Evolutionary conservation across 2,797 vertebrate genomes (phyloP).

Genomic region (Gambelia wislizenii): DNA sequence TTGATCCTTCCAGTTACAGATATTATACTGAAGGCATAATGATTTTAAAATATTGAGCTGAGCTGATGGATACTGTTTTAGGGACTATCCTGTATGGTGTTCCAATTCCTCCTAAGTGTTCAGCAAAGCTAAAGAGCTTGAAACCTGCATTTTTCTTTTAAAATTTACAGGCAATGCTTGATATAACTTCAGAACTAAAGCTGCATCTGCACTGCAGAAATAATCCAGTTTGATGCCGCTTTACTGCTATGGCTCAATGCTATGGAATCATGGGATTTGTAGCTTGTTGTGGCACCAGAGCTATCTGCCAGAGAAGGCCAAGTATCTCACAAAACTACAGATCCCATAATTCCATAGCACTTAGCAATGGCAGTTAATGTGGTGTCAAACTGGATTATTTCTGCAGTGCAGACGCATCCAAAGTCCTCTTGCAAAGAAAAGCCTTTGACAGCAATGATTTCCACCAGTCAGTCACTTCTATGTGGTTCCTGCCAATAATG

Average conservation of each 20-base stretch:
- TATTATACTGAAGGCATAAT: conserved; percentile 53
- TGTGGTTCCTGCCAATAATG: background rate
- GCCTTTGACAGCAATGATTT: background rate
- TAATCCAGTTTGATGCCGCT: too few relatives aligned
- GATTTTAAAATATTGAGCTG: background rate
- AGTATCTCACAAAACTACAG: too few relatives aligned
- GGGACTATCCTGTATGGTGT: background rate
- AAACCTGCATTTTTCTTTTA: background rate
- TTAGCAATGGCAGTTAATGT: too few relatives aligned
- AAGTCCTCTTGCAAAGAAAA: background rate
- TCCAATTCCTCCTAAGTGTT: conserved; percentile 1
- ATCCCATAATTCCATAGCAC: too few relatives aligned
- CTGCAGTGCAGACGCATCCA: too few relatives aligned
- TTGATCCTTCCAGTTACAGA: conserved; percentile 59
- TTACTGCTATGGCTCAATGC: too few relatives aligned
- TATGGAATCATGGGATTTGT: too few relatives aligned
- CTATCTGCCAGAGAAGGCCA: too few relatives aligned
- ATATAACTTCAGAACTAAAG: too few relatives aligned
- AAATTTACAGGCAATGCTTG: background rate
- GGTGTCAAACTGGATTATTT: too few relatives aligned
- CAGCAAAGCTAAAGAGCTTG: background rate
- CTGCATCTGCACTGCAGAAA: too few relatives aligned
- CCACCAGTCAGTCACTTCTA: background rate
- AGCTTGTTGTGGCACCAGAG: too few relatives aligned
- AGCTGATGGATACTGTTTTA: conserved; percentile 18